Conservation (phyloP, 1,140 invertebrate genomes). For the Hydropsyche tenuis region DNA sequence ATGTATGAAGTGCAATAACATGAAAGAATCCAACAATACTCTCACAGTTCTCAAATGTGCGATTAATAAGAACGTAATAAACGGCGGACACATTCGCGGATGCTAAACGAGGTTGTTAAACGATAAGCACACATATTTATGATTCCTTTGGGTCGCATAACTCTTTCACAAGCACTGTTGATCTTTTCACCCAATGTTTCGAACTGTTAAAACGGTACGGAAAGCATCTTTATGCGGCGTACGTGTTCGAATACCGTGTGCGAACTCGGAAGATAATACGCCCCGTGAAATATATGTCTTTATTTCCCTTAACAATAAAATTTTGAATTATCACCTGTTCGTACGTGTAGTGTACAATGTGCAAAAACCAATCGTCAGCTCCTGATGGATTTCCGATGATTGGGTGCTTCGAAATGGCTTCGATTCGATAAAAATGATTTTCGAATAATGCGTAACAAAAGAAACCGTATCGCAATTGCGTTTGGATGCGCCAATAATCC, state of each 20-base stretch:
- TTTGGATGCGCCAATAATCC: too few relatives aligned
- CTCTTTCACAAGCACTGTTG: slow-evolving; percentile 13
- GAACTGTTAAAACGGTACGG: slow-evolving; percentile 19
- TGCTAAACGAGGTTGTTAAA: slow-evolving; percentile 8
- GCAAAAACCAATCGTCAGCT: too few relatives aligned
- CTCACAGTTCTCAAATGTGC: too few relatives aligned
- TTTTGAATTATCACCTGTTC: slow-evolving; percentile 7
- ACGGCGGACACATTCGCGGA: background rate
- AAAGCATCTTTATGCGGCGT: slow-evolving; percentile 30
- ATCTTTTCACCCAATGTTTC: slow-evolving; percentile 35
- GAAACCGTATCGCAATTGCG: too few relatives aligned
- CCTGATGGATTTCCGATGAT: too few relatives aligned
- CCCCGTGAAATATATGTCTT: slow-evolving; percentile 29
- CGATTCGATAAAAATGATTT: too few relatives aligned
- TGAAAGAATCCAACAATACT: too few relatives aligned
- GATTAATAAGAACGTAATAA: too few relatives aligned
- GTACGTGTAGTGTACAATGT: too few relatives aligned
- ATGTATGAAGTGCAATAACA: too few relatives aligned
- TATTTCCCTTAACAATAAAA: slow-evolving; percentile 21
- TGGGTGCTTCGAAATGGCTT: too few relatives aligned
- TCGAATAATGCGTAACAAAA: too few relatives aligned
- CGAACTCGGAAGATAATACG: background rate
- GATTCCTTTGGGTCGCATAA: slow-evolving; percentile 7
- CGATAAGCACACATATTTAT: slow-evolving; percentile 17
- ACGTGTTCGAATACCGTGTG: slow-evolving; percentile 21